Evolutionary conservation across 2,113 vertebrate species (phyloP).

Genomic region (Empidonax traillii): DNA sequence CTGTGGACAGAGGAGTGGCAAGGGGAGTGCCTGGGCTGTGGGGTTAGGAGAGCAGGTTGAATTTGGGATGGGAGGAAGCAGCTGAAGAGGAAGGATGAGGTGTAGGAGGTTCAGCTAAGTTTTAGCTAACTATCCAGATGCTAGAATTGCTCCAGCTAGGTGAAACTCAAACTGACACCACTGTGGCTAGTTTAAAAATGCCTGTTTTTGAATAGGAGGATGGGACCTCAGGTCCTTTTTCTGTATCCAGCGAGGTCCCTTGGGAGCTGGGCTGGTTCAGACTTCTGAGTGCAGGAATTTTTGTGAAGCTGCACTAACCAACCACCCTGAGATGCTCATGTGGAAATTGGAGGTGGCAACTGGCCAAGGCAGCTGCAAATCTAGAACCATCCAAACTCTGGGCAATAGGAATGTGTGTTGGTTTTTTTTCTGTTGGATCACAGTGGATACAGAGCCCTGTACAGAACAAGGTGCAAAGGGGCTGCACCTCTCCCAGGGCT

Average conservation of each 20-base stretch:
- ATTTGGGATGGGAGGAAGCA: neutral
- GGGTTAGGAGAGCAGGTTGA: neutral
- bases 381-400: neutral
- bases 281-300: neutral
- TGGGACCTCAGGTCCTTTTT: neutral
- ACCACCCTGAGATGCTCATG: fast-evolving
- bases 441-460: neutral
- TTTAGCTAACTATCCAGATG: neutral
- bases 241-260: neutral
- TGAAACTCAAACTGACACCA: neutral
- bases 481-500: neutral
- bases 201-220: neutral
- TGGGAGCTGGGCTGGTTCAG: neutral
- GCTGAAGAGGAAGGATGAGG: neutral
- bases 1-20: fast-evolving
- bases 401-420: fast-evolving
- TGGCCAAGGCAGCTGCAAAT: neutral
- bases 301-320: neutral
- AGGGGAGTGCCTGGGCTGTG: neutral
- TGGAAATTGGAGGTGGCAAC: neutral
- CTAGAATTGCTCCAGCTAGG: neutral
- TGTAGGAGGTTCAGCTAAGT: neutral
- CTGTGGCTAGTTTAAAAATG: neutral
- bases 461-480: neutral
- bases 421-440: neutral